Percentiles rank a stretch among this genome's conserved stretches.
Evolutionary conservation across 2,113 vertebrate species (phyloP).

Genomic region (Chaenocephalus aceratus): DNA sequence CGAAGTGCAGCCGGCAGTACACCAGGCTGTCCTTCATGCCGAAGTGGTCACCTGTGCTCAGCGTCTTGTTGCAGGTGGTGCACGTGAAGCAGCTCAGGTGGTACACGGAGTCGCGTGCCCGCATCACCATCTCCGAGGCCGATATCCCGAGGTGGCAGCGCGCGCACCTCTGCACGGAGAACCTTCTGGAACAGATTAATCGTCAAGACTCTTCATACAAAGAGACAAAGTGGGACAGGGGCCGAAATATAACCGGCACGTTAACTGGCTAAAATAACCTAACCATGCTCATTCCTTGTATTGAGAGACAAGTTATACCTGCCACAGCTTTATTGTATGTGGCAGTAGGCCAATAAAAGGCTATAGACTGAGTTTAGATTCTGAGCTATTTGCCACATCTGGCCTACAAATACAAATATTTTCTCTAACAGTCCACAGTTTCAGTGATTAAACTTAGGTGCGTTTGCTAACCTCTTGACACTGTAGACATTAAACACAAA

Average conservation of each 20-base stretch:
- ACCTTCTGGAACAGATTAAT: slow-evolving; percentile 94
- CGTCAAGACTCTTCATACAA: slow-evolving; percentile 65
- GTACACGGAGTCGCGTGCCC: slow-evolving; percentile 98
- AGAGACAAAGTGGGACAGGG: not conserved
- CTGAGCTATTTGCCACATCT: slow-evolving; percentile 30
- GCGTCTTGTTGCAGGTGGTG: slow-evolving; percentile 97
- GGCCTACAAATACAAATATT: slow-evolving; percentile 11
- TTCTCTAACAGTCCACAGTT: not conserved
- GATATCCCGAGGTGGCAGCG: slow-evolving; percentile 99
- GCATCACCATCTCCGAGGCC: slow-evolving; percentile 99
- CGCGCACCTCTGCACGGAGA: slow-evolving; percentile 99
- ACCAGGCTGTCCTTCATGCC: slow-evolving; percentile 99
- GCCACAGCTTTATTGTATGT: not conserved
- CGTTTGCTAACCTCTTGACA: not conserved
- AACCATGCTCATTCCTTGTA: not conserved
- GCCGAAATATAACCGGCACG: not conserved
- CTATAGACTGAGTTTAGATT: not conserved
- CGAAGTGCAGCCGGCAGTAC: slow-evolving; percentile 97
- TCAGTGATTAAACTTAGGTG: not conserved
- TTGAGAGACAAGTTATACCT: not conserved
- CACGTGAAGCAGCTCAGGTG: slow-evolving; percentile 99
- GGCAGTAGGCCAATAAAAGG: not conserved
- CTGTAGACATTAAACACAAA: not conserved
- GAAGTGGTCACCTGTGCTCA: slow-evolving; percentile 98
- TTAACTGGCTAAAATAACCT: not conserved